Evolutionary conservation across 2,888 invertebrate genomes (phyloP), one percentile per base, ranked within the genome.

Genomic region (Acleris sparsana): DNA sequence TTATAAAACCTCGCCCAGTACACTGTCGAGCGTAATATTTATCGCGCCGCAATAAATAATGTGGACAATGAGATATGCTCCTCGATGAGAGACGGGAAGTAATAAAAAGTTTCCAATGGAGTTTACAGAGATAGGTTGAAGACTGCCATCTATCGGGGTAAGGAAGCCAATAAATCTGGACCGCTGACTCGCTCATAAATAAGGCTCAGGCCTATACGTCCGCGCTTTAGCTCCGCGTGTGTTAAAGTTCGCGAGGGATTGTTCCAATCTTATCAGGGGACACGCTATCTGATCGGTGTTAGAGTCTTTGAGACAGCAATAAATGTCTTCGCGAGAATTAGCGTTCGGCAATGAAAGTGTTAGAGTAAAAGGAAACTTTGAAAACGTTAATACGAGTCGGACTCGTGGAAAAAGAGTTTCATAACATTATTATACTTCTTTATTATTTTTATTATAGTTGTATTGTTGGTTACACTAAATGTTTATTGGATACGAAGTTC

Each of bases 121-220:
- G 81, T 84, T 85, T 81, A 78, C 78, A 79, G 67, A 71, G 78
- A 79, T 81, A 81, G 78, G 80, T 76, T 75, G 69, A 75, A 75
- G 74, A 75, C 76, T 79, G 73, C 77, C 82, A 84, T 86, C 84
- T 80, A 82, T 86, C 82, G 80, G 75, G 80, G 77, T 81, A 82
- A 83, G 84, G 80, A 85, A 85, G 80, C 80, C 77, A 82, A 89
- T 89, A 92, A 88, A 91, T 92, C 86, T 82, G 39, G 13, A 77
- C 69, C 77, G 81, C 81, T 80, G 80, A 78, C 75, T 80, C 80
- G 71, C 83, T 80, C 82, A 86, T 87, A 86, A 87, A 87, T 86
- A 87, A 84, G 82, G 76, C 75, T 77, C 72, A 72, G 71, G 75
- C 76, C 76, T 78, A 79, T 77, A 73, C 82, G 75, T 80, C 70